Evolutionary conservation across 2,113 vertebrate species (phyloP).

Genomic region (Ctenomys sociabilis): DNA sequence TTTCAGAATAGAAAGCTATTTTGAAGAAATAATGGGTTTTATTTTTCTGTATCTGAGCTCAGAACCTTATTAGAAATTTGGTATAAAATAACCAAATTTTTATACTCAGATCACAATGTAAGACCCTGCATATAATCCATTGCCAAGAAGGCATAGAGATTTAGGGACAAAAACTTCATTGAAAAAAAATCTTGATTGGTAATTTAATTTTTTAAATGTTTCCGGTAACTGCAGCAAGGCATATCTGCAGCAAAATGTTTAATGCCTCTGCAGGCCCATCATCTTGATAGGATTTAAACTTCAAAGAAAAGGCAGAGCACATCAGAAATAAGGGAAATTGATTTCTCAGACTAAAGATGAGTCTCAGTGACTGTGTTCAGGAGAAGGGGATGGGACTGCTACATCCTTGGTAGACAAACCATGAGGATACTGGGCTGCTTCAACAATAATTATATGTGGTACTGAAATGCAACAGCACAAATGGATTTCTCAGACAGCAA

Average conservation of each 20-base stretch:
- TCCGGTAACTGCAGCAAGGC: not conserved
- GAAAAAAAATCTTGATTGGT: not conserved
- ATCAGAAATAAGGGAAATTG: not conserved
- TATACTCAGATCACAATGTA: not conserved
- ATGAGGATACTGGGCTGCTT: not conserved
- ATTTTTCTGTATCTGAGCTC: not conserved
- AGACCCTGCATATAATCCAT: not conserved
- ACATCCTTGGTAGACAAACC: not conserved
- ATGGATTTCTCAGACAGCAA: not conserved
- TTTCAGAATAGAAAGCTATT: not conserved
- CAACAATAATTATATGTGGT: not conserved
- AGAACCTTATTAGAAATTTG: not conserved
- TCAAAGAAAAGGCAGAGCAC: not conserved
- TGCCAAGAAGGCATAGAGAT: not conserved
- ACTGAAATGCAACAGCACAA: not conserved
- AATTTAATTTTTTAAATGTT: not conserved
- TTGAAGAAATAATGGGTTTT: not conserved
- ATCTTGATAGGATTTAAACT: not conserved
- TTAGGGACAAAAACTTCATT: not conserved
- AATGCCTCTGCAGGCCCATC: rapidly evolving
- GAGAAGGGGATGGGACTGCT: not conserved
- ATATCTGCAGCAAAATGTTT: not conserved
- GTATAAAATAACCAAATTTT: not conserved
- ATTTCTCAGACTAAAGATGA: not conserved
- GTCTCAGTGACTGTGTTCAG: not conserved